Percentiles rank a stretch among this genome's conserved stretches.
Conservation (phyloP, 1,140 invertebrate species). For the Coboldia fuscipes region DNA sequence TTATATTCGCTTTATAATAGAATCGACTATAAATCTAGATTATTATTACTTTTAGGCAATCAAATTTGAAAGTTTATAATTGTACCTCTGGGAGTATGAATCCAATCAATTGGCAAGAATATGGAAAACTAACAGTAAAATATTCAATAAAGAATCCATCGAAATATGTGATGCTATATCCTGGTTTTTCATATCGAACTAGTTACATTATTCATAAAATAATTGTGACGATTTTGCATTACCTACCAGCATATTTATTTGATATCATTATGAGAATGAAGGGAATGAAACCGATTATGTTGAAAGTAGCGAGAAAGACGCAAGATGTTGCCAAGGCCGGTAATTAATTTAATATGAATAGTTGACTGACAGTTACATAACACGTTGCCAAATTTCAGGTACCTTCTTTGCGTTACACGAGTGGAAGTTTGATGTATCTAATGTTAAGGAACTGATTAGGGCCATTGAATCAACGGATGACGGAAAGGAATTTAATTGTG, state of each 20-base stretch:
- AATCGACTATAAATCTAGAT: background rate
- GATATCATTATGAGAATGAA: constrained; percentile 45
- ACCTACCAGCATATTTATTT: constrained; percentile 54
- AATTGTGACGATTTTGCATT: constrained; percentile 46
- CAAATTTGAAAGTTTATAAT: constrained; percentile 59
- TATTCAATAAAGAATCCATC: constrained; percentile 51
- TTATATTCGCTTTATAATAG: constrained; percentile 1
- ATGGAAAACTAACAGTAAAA: constrained; percentile 41
- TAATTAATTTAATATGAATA: constrained; percentile 3
- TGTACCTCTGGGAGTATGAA: constrained; percentile 72
- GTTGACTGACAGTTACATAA: background rate
- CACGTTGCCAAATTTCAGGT: constrained; percentile 22
- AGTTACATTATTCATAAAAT: constrained; percentile 47
- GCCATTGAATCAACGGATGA: constrained; percentile 35
- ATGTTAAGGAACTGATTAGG: constrained; percentile 41
- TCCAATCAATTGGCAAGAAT: constrained; percentile 63
- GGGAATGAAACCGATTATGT: constrained; percentile 65
- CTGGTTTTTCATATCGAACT: constrained; percentile 54
- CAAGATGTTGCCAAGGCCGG: constrained; percentile 45
- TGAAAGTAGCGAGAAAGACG: constrained; percentile 61
- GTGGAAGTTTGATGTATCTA: constrained; percentile 63
- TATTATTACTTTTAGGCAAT: background rate
- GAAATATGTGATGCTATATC: constrained; percentile 72
- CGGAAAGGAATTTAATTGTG: constrained; percentile 31
- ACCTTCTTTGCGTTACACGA: constrained; percentile 75